A percentile compares a stretch with the other conserved stretches of the same genome.
Conservation (phyloP, 2,113 vertebrate species). For the Cnemophilus loriae region DNA sequence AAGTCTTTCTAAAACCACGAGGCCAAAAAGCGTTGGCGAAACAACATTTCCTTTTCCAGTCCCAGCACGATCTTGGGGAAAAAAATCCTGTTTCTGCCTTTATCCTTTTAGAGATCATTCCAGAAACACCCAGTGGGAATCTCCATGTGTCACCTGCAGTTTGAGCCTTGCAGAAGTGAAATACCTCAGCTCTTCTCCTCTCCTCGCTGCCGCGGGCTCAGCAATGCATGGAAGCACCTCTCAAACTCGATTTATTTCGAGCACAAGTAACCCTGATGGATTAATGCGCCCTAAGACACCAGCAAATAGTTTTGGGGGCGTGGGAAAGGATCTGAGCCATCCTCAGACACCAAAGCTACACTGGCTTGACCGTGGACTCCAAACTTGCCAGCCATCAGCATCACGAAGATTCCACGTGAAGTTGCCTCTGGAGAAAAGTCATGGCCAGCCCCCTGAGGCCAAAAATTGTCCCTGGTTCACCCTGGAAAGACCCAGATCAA, state of each 20-base stretch:
- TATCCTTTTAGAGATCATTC: not conserved
- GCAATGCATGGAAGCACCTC: not conserved
- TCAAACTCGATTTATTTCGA: not conserved
- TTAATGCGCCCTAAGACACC: not conserved
- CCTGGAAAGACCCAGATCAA: not conserved
- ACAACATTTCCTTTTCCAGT: not conserved
- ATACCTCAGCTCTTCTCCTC: not conserved
- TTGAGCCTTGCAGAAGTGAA: not conserved
- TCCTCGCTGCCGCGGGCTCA: not conserved
- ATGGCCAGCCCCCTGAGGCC: not conserved
- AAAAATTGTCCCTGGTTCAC: not conserved
- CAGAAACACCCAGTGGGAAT: not conserved
- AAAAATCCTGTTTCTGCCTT: not conserved
- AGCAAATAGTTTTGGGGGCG: not conserved
- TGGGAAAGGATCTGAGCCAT: not conserved
- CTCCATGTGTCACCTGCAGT: not conserved
- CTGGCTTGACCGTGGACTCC: too few relatives aligned
- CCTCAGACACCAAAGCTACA: not conserved
- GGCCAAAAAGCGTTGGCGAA: accelerated
- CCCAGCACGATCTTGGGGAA: accelerated
- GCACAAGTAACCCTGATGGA: not conserved
- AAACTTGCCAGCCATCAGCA: not conserved
- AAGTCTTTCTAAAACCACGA: not conserved
- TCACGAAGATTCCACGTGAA: not conserved
- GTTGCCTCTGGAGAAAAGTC: not conserved